These are phyloP conservation scores for Sebastes fasciatus DNA, from an alignment of 2,113 vertebrate species.

Conservation along the genomic window DNA sequence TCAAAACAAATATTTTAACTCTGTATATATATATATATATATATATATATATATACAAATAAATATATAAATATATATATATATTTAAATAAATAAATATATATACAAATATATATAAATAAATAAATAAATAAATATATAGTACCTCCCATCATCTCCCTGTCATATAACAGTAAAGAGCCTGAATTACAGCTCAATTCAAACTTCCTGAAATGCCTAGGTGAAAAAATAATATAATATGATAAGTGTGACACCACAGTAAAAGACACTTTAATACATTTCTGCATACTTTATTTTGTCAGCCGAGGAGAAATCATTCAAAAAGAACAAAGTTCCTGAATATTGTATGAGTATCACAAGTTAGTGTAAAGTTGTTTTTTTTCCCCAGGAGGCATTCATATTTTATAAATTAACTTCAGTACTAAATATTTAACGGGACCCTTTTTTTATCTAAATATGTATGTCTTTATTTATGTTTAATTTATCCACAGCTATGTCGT, in stretches of 20 bases:
- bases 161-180: neutral
- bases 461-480: constrained; percentile 23
- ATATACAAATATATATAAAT: too few relatives aligned
- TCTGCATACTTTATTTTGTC: constrained; percentile 70
- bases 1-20: too few relatives aligned
- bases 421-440: constrained; percentile 30
- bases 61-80: neutral
- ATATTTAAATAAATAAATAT: neutral
- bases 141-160: neutral
- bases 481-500: constrained; percentile 6
- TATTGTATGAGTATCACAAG: constrained; percentile 21
- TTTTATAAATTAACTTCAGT: constrained; percentile 17
- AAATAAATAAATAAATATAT: neutral
- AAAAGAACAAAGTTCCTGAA: constrained; percentile 55
- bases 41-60: too few relatives aligned
- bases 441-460: constrained; percentile 13
- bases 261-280: constrained; percentile 45
- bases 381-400: constrained; percentile 27
- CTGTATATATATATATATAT: too few relatives aligned
- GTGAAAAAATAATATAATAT: neutral
- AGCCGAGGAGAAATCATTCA: constrained; percentile 57
- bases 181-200: neutral
- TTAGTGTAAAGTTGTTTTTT: constrained; percentile 2
- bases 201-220: neutral
- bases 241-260: constrained; percentile 16